phyloP scores from a whole-genome alignment of 2,113 vertebrate species.

The Machaerirhynchus nigripectus region DNA sequence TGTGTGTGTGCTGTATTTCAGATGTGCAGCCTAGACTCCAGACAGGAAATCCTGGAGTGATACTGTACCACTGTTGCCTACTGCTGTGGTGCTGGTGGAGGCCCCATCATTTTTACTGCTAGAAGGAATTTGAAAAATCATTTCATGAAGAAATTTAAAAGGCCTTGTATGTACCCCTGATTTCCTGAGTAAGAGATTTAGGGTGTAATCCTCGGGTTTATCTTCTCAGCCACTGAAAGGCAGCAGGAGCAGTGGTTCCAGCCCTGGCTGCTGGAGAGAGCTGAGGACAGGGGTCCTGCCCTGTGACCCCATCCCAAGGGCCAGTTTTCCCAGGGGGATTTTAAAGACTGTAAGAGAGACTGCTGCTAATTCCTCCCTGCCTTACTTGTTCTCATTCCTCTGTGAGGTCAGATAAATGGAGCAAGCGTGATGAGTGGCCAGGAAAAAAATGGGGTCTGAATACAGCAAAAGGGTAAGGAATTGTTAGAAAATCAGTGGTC shows the following conservation, averaged over 20 bases:
- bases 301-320: neutral
- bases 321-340: neutral
- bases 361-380: neutral
- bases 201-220: neutral
- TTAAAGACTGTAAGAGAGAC: neutral
- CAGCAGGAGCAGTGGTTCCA: neutral
- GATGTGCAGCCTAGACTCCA: neutral
- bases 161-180: neutral
- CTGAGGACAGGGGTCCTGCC: neutral
- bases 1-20: neutral
- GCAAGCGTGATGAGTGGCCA: neutral
- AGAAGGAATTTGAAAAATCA: neutral
- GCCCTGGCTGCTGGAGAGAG: neutral
- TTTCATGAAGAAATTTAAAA: neutral
- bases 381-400: neutral
- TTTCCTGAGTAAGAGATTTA: neutral
- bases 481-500: neutral
- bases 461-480: neutral
- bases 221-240: neutral
- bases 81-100: neutral
- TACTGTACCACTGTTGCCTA: neutral
- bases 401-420: neutral
- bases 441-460: neutral
- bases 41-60: slow-evolving; percentile 38
- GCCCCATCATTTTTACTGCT: neutral